phyloP scores from a whole-genome alignment of 2,888 invertebrate species.

The Agonopterix subpropinquella region DNA sequence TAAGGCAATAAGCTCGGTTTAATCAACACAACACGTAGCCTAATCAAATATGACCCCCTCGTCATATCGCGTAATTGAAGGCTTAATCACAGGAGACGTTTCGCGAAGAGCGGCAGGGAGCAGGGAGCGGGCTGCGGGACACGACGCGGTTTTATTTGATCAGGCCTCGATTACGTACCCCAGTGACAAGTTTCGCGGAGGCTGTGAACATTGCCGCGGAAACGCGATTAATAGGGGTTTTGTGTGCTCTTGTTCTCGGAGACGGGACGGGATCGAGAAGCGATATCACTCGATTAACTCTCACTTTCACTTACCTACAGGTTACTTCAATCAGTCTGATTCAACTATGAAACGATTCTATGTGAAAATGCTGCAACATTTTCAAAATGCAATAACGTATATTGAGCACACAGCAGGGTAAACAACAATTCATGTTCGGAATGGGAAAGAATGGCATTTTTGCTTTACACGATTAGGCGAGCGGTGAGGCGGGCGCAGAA shows the following conservation, averaged over 20 bases:
- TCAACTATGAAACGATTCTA: too few relatives aligned
- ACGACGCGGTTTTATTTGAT: constrained; percentile 52
- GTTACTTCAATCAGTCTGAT: too few relatives aligned
- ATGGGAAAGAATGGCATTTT: constrained; percentile 33
- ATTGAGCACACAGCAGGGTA: not conserved
- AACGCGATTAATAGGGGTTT: not conserved
- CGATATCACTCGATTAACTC: too few relatives aligned
- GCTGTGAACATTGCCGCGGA: constrained; percentile 12
- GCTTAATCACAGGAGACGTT: constrained; percentile 68
- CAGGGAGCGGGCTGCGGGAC: constrained; percentile 24
- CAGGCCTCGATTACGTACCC: constrained; percentile 47
- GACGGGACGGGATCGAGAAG: too few relatives aligned
- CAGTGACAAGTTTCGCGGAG: constrained; percentile 38
- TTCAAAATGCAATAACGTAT: constrained; percentile 1
- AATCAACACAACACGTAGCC: constrained; percentile 71
- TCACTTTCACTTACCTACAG: too few relatives aligned
- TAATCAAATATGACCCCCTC: constrained; percentile 73
- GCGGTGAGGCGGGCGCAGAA: constrained; percentile 22
- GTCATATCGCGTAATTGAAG: constrained; percentile 71
- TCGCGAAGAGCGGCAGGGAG: constrained; percentile 36
- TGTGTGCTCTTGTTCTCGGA: not conserved
- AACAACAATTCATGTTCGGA: constrained; percentile 13
- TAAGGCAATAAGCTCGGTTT: constrained; percentile 71
- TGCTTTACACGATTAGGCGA: constrained; percentile 40
- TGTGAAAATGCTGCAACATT: too few relatives aligned